These are phyloP conservation scores for Trichopoda pennipes DNA, from an alignment of 2,888 invertebrate genomes.

Conservation along the genomic window DNA sequence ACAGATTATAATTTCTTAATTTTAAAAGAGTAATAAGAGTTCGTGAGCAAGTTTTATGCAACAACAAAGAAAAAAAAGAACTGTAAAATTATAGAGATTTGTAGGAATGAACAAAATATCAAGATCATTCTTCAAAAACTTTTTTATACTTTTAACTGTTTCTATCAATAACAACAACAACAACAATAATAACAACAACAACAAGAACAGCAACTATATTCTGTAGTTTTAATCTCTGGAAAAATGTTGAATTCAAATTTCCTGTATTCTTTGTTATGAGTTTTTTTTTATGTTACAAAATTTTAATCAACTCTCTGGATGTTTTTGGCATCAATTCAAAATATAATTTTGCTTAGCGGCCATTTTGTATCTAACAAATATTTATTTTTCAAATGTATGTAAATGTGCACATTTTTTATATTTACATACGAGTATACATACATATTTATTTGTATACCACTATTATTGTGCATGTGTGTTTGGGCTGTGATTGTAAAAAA, in stretches of 20 bases:
- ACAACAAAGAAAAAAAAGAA: background rate
- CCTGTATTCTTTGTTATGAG: background rate
- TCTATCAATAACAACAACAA: background rate
- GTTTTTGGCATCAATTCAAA: slow-evolving; percentile 19
- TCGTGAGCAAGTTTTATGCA: slow-evolving; percentile 28
- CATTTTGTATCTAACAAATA: slow-evolving; percentile 38
- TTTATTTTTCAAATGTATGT: background rate
- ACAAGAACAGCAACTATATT: no score
- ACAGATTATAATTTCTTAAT: background rate
- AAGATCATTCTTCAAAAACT: slow-evolving; percentile 15
- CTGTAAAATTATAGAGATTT: slow-evolving; percentile 32
- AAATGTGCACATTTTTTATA: background rate
- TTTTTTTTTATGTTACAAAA: background rate
- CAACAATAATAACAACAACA: no score
- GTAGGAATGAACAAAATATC: slow-evolving; percentile 15
- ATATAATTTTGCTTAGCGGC: slow-evolving; percentile 11
- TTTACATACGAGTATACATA: background rate
- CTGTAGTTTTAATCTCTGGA: background rate
- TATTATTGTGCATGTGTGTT: background rate
- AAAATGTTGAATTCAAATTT: slow-evolving; percentile 1
- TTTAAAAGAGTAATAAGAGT: background rate
- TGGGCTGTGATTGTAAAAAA: background rate
- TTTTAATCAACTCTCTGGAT: slow-evolving; percentile 6
- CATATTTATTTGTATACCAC: background rate
- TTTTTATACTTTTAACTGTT: slow-evolving; percentile 14